phyloP scores from a whole-genome alignment of 2,888 invertebrate genomes.

The Conchocele bisecta region DNA sequence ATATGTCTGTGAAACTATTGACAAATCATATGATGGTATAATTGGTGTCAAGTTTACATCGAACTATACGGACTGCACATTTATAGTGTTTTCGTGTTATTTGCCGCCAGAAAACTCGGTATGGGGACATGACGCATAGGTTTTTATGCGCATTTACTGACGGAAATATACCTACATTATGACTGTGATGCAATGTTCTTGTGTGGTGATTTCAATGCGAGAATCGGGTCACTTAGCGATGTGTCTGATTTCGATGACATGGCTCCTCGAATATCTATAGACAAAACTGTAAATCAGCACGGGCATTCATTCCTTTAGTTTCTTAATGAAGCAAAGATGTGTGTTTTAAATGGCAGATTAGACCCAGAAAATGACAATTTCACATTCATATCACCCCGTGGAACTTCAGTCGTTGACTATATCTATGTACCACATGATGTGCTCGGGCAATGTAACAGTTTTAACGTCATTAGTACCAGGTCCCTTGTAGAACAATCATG shows the following conservation, averaged over 20 bases:
- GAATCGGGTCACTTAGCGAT: slow-evolving; percentile 30
- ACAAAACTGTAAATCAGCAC: slow-evolving; percentile 23
- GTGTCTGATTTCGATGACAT: slow-evolving; percentile 11
- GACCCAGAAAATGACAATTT: slow-evolving; percentile 5
- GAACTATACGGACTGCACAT: too few relatives aligned
- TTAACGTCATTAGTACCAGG: slow-evolving; percentile 12
- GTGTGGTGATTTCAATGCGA: slow-evolving; percentile 31
- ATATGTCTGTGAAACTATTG: too few relatives aligned
- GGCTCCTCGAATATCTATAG: slow-evolving; percentile 3
- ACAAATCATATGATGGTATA: too few relatives aligned
- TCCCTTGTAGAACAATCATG: background rate
- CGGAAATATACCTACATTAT: slow-evolving; percentile 21
- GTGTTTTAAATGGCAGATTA: slow-evolving; percentile 33
- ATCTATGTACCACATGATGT: slow-evolving; percentile 26
- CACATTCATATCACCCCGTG: slow-evolving; percentile 29
- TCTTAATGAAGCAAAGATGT: slow-evolving; percentile 16
- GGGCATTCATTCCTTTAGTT: slow-evolving; percentile 30
- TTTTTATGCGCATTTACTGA: slow-evolving; percentile 27
- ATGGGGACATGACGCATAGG: slow-evolving; percentile 31
- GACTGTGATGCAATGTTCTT: slow-evolving; percentile 32
- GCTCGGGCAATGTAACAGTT: slow-evolving; percentile 13
- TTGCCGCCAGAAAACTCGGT: slow-evolving; percentile 26
- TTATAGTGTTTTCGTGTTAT: too few relatives aligned
- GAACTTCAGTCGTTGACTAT: slow-evolving; percentile 32
- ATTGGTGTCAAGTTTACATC: too few relatives aligned